Base-by-base conservation (phyloP, 2,888 invertebrate genomes). In the Amiota minor region DNA sequence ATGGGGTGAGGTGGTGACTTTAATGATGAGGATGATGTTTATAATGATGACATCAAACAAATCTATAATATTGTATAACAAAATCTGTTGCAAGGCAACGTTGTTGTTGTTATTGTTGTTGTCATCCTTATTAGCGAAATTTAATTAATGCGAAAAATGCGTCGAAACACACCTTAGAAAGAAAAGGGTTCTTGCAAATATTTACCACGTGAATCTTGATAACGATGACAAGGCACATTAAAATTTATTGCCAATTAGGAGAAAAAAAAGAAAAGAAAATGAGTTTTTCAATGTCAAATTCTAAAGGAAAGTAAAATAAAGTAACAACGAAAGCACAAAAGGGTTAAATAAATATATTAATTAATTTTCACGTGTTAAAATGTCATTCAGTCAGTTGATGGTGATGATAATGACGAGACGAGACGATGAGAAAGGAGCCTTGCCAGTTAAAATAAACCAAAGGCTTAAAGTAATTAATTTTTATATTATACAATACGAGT, bases 211-310 rank as follows among this genome's bases (percentile, higher is more conserved):
- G 53, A 20, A 20, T 20, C 20, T 62, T 20, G 35, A 12, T 11
- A 6, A 16, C 10, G 18, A 16, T 11, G 56, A 56, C 11, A 20
- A 16, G 11, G 20, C n/a, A 46, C 65, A 49, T 65, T 65, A 47
- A 65, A 65, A 65, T 65, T 65, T 65, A 65, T 65, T 47, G 65
- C 65, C 65, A 65, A 65, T 65, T 65, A n/a, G 16, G 8, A 45
- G 64, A 8, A 47, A 14, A 23, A 62, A 35, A 10, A 16, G 65
- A 47, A 65, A 10, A 18, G 9, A 16, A 45, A 64, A 9, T 4
- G 47, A 6, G 46, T n/a, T 14, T 62, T 62, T 35, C 62, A 59
- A 59, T 59, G 20, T 59, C 59, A 59, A 59, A 59, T 12, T 12
- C 16, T 20, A 11, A 11, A 18, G 55, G 16, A 16, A 16, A 20